These are phyloP conservation scores for Mactromeris polynyma DNA, from an alignment of 2,888 invertebrate species.

Conservation along the genomic window DNA sequence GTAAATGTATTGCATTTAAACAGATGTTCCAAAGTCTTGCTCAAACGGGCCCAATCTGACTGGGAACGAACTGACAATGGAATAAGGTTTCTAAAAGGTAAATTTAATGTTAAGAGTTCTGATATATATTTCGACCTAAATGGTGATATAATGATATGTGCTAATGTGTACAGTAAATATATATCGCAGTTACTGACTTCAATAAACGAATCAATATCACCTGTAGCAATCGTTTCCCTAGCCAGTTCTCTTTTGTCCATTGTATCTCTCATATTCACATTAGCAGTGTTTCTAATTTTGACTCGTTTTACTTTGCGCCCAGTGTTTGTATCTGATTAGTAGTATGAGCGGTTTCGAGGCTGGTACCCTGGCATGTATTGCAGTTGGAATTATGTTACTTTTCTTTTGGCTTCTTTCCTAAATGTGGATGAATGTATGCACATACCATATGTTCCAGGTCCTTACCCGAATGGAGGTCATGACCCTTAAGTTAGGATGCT, in stretches of 20 bases:
- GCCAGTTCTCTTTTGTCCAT: constrained; percentile 2
- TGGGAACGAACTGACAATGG: background rate
- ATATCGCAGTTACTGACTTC: background rate
- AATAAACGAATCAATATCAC: background rate
- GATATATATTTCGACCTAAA: background rate
- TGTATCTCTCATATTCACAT: background rate
- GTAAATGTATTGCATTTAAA: background rate
- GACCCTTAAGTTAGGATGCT: background rate
- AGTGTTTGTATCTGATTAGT: constrained; percentile 20
- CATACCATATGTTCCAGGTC: constrained; percentile 41
- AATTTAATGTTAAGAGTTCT: background rate
- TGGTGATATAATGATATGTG: constrained; percentile 4
- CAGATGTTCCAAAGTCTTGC: background rate
- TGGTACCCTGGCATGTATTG: background rate
- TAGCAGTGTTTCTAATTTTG: constrained; percentile 8
- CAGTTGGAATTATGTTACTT: constrained; percentile 24
- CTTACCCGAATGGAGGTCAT: background rate
- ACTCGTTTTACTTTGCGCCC: constrained; percentile 3
- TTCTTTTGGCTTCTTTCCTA: constrained; percentile 25
- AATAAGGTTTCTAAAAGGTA: background rate
- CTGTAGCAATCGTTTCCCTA: background rate
- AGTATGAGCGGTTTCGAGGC: background rate
- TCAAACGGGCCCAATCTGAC: background rate
- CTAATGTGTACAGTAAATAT: background rate
- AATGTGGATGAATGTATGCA: constrained; percentile 42